Evolutionary conservation across 2,113 vertebrate species (phyloP).

Genomic region (Leptobrachium ailaonicum): DNA sequence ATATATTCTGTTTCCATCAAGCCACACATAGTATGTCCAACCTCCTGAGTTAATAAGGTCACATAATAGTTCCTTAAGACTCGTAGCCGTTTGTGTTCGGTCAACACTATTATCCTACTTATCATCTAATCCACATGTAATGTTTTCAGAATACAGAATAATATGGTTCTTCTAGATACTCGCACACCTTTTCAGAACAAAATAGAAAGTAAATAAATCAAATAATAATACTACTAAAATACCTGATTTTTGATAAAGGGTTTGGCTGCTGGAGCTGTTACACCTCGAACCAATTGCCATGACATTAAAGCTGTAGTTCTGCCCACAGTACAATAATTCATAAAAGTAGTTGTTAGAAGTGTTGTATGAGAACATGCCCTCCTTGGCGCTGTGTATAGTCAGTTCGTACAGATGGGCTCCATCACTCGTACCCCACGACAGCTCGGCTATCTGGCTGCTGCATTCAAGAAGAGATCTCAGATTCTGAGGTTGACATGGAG

Average conservation of each 20-base stretch:
- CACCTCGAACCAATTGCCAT: conserved; percentile 7
- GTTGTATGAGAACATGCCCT: not conserved
- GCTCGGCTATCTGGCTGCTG: conserved; percentile 3
- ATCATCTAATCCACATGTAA: no score
- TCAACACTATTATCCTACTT: no score
- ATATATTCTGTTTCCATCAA: no score
- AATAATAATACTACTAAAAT: not conserved
- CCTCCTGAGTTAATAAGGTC: no score
- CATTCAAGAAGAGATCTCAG: conserved; percentile 2
- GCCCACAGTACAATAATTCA: conserved; percentile 6
- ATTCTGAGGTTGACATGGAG: conserved; percentile 17
- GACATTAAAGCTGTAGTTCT: conserved; percentile 16
- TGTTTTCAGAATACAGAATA: no score
- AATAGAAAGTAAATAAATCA: no score
- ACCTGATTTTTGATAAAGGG: conserved; percentile 18
- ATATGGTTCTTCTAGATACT: no score
- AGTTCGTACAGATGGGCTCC: not conserved
- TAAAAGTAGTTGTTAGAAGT: not conserved
- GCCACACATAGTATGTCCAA: no score
- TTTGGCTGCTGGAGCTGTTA: conserved; percentile 26
- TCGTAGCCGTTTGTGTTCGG: no score
- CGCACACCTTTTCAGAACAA: no score
- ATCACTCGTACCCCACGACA: conserved; percentile 19
- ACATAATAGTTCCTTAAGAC: no score
- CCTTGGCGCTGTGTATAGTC: not conserved